Evolutionary conservation across 2,888 invertebrate genomes (phyloP).

Genomic region (Bedellia somnulentella): DNA sequence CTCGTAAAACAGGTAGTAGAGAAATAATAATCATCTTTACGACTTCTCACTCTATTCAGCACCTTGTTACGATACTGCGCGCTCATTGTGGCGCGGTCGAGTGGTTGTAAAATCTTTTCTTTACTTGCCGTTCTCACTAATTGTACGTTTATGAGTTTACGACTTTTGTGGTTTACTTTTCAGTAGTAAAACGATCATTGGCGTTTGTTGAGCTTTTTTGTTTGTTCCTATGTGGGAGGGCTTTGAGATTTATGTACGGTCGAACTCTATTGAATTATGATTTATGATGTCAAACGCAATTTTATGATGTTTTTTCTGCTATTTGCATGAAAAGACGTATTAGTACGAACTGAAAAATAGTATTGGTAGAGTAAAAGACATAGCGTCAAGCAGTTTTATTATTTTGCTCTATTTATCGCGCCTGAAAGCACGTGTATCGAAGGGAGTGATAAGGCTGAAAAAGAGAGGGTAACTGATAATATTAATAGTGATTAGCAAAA

Average conservation of each 20-base stretch:
- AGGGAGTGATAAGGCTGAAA: slow-evolving; percentile 48
- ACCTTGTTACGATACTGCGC: slow-evolving; percentile 61
- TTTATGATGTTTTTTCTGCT: no score
- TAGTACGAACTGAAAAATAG: no score
- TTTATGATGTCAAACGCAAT: no score
- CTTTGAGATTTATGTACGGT: slow-evolving; percentile 1
- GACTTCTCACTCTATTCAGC: slow-evolving; percentile 64
- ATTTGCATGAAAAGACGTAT: no score
- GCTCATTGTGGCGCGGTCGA: slow-evolving; percentile 57
- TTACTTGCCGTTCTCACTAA: slow-evolving; percentile 57
- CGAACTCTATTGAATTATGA: no score
- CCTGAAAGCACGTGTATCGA: slow-evolving; percentile 30
- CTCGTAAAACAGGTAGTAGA: slow-evolving; percentile 63
- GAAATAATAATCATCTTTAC: slow-evolving; percentile 65
- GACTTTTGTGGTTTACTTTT: slow-evolving; percentile 53
- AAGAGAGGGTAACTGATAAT: slow-evolving; percentile 57
- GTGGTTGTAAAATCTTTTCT: slow-evolving; percentile 62
- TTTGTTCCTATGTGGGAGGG: slow-evolving; percentile 4
- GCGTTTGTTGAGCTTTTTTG: slow-evolving; percentile 32
- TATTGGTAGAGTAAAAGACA: no score
- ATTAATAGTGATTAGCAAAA: slow-evolving; percentile 60
- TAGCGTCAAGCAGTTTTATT: no score
- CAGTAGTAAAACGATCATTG: slow-evolving; percentile 41
- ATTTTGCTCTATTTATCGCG: no score
- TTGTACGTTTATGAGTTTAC: slow-evolving; percentile 61